Base-by-base conservation (phyloP, 2,797 vertebrate genomes). In the Crax fasciolata region DNA sequence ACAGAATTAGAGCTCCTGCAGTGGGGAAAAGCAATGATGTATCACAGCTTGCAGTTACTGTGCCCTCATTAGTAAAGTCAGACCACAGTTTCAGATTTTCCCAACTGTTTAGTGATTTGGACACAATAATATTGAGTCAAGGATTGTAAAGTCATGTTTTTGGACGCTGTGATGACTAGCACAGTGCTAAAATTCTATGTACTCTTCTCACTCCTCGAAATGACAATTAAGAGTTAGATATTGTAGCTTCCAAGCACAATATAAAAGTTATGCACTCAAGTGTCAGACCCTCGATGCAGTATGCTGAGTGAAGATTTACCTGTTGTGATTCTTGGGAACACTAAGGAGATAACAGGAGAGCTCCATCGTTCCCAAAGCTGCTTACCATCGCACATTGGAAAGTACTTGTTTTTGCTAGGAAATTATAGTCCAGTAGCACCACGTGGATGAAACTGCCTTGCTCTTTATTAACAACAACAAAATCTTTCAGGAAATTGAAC, bases 11-110 rank as follows among this genome's bases (percentile, higher is more conserved):
- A 75, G 8, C 27, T 86, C 27, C 17, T 58, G 18, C 25, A 54
- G 6, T 2, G 2, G 8, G 30, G 20, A 38, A 54, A 41, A 83
- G 12, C 35, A 66, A 62, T 10, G 11, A 2, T 0, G 0, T 39
- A 5, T 6, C 11, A 4, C 20, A 78, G 27, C 24, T 61, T 77
- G 25, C 25, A 80, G 6, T 39, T 73, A 27, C 17, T 70, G 27
- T 66, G 19, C 20, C 65, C 43, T 66, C 39, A 58, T 58, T 59
- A n/a, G 10, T 59, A 51, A 93, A 55, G 10, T 35, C 25, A 46
- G n/a, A 23, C 13, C 30, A 15, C 1, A 3, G 73, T 89, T 80
- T 83, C 43, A 46, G 30, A 11, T 74, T 77, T 83, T 62, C 7
- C 4, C 3, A 13, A 30, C 38, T 8, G 1, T 49, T 86, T 78